Conservation (phyloP, 2,113 vertebrate species). For the Polyodon spathula region DNA sequence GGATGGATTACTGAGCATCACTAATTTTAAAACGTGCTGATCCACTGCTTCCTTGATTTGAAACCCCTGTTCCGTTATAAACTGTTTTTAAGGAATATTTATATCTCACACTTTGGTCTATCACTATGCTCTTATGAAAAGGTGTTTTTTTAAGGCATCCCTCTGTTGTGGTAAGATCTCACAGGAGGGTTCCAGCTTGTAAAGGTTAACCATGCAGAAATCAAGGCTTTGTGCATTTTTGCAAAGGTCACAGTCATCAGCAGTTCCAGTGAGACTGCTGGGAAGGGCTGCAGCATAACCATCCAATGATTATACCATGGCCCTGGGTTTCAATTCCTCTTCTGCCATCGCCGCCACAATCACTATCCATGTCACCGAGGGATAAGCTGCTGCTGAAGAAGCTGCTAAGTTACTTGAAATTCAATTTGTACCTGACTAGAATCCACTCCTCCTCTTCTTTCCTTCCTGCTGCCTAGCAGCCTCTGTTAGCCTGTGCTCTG, state of each 20-base stretch:
- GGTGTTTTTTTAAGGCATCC: constrained; percentile 28
- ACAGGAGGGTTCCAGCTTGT: constrained; percentile 52
- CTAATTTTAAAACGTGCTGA: too few species aligned
- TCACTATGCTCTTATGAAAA: constrained; percentile 14
- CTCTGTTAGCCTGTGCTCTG: constrained; percentile 46
- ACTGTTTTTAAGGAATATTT: background rate
- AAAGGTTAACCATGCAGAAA: constrained; percentile 66
- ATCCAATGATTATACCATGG: constrained; percentile 38
- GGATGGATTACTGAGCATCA: too few species aligned
- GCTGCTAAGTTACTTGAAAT: constrained; percentile 61
- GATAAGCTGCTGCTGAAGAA: constrained; percentile 46
- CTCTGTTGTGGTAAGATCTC: constrained; percentile 42
- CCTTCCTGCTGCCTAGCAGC: constrained; percentile 42
- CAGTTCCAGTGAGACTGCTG: constrained; percentile 51
- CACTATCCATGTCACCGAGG: constrained; percentile 48
- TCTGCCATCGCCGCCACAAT: constrained; percentile 48
- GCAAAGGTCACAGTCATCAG: constrained; percentile 62
- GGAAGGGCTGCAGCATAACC: constrained; percentile 42
- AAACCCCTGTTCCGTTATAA: background rate
- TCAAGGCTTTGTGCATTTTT: constrained; percentile 57
- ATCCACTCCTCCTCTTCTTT: constrained; percentile 39
- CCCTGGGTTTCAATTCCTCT: constrained; percentile 55
- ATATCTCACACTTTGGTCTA: background rate
- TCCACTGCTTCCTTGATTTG: background rate
- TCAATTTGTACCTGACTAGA: constrained; percentile 54